These are phyloP conservation scores for Bimastos eiseni DNA, from an alignment of 2,888 invertebrate genomes.

Conservation along the genomic window DNA sequence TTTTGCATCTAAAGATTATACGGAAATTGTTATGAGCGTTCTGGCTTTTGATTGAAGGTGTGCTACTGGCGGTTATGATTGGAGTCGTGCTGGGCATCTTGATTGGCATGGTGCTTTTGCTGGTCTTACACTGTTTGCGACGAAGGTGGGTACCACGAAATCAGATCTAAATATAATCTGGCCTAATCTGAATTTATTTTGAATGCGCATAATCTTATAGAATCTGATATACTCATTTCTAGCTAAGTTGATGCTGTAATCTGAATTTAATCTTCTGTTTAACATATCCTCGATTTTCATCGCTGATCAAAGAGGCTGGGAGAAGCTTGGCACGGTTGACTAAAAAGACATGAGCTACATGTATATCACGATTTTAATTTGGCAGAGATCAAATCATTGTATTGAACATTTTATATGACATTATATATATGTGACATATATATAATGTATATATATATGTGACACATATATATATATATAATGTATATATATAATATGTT, in stretches of 20 bases:
- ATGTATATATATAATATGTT: too few species aligned
- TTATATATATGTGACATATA: too few species aligned
- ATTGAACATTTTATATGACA: too few species aligned
- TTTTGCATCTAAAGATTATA: neutral
- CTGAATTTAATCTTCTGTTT: neutral
- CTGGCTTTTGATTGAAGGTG: conserved; percentile 22
- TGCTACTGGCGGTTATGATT: conserved; percentile 23
- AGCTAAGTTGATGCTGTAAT: neutral
- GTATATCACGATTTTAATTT: too few species aligned
- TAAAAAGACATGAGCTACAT: too few species aligned
- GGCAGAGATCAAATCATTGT: too few species aligned
- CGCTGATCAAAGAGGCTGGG: too few species aligned
- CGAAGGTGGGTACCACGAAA: conserved; percentile 13
- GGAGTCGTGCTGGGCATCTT: conserved; percentile 18
- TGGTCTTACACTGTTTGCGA: neutral
- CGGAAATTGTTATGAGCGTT: neutral
- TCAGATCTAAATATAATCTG: neutral
- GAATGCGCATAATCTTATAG: too few species aligned
- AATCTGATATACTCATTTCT: neutral
- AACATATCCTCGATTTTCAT: neutral
- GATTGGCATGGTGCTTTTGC: conserved; percentile 8
- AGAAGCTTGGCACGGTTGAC: too few species aligned
- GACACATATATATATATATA: too few species aligned
- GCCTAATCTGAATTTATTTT: too few species aligned
- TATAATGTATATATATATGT: too few species aligned